A percentile compares a stretch with the other conserved stretches of the same genome.
Evolutionary conservation across 2,113 vertebrate species (phyloP).

Genomic region (Charina bottae): DNA sequence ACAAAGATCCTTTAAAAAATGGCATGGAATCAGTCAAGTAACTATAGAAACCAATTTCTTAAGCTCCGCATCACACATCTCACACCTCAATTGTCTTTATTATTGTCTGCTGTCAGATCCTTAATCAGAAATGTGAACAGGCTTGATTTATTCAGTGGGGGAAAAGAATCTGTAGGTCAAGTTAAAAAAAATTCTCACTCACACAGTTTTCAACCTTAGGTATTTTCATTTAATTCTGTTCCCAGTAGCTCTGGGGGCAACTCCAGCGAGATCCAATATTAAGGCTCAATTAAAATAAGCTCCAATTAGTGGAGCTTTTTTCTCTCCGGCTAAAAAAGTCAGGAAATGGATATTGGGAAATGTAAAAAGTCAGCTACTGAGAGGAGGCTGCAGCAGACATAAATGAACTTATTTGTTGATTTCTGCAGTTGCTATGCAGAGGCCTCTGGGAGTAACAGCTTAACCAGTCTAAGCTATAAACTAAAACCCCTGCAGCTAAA

Average conservation of each 20-base stretch:
- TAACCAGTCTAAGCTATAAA: constrained; percentile 99
- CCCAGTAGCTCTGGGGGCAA: constrained; percentile 93
- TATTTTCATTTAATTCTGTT: constrained; percentile 98
- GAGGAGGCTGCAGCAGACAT: constrained; percentile 97
- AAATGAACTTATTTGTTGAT: constrained; percentile 99
- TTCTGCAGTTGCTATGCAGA: constrained; percentile 98
- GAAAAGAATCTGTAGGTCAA: constrained; percentile 86
- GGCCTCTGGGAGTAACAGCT: constrained; percentile 97
- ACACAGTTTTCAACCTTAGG: constrained; percentile 82
- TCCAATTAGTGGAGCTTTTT: constrained; percentile 99
- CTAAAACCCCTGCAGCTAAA: constrained; percentile 96
- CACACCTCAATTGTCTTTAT: constrained; percentile 89
- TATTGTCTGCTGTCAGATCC: constrained; percentile 85
- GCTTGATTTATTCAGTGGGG: constrained; percentile 85
- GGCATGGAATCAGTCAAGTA: constrained; percentile 83
- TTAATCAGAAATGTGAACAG: constrained; percentile 87
- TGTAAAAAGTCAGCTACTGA: constrained; percentile 98
- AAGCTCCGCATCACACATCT: constrained; percentile 83
- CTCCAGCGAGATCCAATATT: constrained; percentile 99
- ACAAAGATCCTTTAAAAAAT: constrained; percentile 82
- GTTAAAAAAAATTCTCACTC: constrained; percentile 79
- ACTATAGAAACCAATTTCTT: constrained; percentile 89
- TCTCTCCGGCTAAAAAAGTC: constrained; percentile 97
- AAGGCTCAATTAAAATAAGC: constrained; percentile 99
- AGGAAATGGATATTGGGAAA: constrained; percentile 99